Conservation (phyloP, 2,797 vertebrate species). For the Eidolon dupreanum region DNA sequence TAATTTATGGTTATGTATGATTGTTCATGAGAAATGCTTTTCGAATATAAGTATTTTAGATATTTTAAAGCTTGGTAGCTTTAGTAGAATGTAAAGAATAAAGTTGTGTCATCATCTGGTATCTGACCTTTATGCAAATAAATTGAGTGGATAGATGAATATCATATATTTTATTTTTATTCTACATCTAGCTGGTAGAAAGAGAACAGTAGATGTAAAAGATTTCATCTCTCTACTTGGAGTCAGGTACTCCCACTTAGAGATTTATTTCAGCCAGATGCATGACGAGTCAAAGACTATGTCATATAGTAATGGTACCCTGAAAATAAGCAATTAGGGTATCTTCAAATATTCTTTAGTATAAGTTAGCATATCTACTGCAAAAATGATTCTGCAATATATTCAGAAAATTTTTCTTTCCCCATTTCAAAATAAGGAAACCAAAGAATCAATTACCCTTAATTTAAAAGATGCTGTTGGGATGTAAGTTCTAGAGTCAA, state of each 20-base stretch:
- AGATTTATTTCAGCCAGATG: neutral
- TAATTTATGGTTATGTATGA: neutral
- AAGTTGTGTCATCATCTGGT: neutral
- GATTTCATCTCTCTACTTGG: neutral
- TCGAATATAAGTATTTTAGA: neutral
- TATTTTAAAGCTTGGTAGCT: neutral
- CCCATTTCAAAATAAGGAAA: neutral
- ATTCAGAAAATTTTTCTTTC: neutral
- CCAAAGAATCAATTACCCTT: neutral
- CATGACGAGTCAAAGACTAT: neutral
- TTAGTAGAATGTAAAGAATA: neutral
- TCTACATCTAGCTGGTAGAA: neutral
- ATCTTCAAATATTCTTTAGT: neutral
- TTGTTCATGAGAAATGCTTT: neutral
- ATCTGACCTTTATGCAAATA: neutral
- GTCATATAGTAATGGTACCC: neutral
- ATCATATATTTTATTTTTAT: neutral
- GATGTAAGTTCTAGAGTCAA: neutral
- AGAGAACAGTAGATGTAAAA: neutral
- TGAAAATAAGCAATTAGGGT: neutral
- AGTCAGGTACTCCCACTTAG: neutral
- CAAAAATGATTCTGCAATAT: neutral
- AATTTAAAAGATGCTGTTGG: neutral
- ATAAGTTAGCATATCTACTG: neutral
- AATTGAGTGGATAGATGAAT: neutral